Evolutionary conservation across 2,113 vertebrate species (phyloP).

Genomic region (Galemys pyrenaicus): DNA sequence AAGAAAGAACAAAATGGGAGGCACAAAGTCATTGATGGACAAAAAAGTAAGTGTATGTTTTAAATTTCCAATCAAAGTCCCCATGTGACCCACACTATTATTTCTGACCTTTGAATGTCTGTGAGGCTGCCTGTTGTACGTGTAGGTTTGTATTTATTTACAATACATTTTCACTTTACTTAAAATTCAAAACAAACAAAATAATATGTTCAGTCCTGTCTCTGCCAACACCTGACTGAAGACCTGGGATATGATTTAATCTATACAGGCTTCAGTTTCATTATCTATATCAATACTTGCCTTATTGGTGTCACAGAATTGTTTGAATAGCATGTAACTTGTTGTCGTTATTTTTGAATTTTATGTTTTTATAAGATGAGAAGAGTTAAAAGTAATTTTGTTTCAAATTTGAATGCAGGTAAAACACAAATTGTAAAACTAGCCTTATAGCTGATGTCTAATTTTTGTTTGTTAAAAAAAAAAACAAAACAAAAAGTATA

Average conservation of each 20-base stretch:
- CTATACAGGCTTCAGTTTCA: neutral
- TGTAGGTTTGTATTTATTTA: neutral
- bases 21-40: neutral
- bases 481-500: neutral
- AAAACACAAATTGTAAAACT: neutral
- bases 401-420: neutral
- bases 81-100: neutral
- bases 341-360: neutral
- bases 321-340: neutral
- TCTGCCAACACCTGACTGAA: neutral
- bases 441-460: neutral
- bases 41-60: neutral
- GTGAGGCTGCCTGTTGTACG: neutral
- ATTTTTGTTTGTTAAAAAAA: neutral
- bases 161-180: neutral
- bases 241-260: neutral
- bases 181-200: slow-evolving; percentile 1
- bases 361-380: neutral
- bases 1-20: neutral
- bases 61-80: neutral
- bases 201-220: neutral
- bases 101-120: neutral
- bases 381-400: neutral
- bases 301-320: neutral
- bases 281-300: neutral